phyloP scores from a whole-genome alignment of 1,140 invertebrate genomes.

The Drosophila erecta region DNA sequence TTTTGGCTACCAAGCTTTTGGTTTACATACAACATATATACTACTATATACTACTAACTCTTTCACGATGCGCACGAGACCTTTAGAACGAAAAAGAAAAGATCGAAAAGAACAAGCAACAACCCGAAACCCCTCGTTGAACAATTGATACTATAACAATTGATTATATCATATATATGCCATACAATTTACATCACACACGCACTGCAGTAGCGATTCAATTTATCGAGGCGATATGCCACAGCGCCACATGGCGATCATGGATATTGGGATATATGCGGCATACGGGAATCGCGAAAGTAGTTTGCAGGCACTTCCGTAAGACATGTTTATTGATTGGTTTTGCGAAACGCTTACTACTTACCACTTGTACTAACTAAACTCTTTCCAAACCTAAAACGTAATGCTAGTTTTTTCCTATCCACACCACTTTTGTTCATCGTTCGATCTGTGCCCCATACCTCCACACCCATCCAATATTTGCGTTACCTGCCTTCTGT shows the following conservation, averaged over 20 bases:
- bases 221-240: conserved; percentile 89
- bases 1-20: conserved; percentile 26
- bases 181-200: conserved; percentile 31
- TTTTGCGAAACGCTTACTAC: conserved; percentile 29
- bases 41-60: conserved; percentile 7
- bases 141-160: conserved; percentile 28
- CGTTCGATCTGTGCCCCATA: conserved; percentile 29
- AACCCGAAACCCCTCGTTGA: conserved; percentile 5
- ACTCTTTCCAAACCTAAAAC: conserved; percentile 18
- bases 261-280: conserved; percentile 63
- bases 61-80: conserved; percentile 41
- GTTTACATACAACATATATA: conserved; percentile 15
- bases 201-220: conserved; percentile 70
- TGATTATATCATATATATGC: conserved; percentile 32
- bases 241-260: conserved; percentile 64
- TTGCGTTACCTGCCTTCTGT: conserved; percentile 1
- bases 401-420: conserved; percentile 27
- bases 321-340: conserved; percentile 54
- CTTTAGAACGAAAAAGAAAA: conserved; percentile 2
- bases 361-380: conserved; percentile 22
- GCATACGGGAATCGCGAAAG: conserved; percentile 64
- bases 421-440: conserved; percentile 1
- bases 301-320: conserved; percentile 65
- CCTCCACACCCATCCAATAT: background rate
- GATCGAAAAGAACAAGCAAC: conserved; percentile 5